Conservation (phyloP, 2,888 invertebrate genomes). For the Nycteola revayana region DNA sequence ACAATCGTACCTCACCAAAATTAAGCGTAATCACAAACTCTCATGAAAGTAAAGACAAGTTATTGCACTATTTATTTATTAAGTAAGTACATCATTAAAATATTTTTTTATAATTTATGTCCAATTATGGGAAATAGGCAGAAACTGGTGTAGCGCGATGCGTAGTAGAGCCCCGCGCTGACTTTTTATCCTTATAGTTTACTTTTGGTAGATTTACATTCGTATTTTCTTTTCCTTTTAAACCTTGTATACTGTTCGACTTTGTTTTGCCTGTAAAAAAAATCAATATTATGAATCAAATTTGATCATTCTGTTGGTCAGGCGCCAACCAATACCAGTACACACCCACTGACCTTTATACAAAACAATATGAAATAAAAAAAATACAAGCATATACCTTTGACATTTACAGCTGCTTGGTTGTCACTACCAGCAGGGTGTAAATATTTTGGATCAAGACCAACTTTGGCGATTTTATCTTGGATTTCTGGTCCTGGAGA, state of each 20-base stretch:
- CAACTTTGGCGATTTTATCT: conserved; percentile 41
- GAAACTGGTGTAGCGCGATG: conserved; percentile 70
- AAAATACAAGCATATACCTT: conserved; percentile 49
- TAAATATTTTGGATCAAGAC: conserved; percentile 70
- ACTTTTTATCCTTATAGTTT: conserved; percentile 69
- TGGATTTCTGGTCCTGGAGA: conserved; percentile 44
- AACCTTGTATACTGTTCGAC: too few species aligned
- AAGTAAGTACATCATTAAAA: conserved; percentile 6
- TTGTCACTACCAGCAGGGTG: conserved; percentile 54
- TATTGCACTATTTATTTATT: conserved; percentile 18
- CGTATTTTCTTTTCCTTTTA: conserved; percentile 66
- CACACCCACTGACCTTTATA: too few species aligned
- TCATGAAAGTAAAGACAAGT: too few species aligned
- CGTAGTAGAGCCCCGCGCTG: conserved; percentile 48
- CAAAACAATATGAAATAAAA: too few species aligned
- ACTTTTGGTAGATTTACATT: conserved; percentile 63
- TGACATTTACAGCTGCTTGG: conserved; percentile 28
- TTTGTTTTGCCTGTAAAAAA: too few species aligned
- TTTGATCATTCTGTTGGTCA: too few species aligned
- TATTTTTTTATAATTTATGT: too few species aligned
- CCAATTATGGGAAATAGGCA: conserved; percentile 70
- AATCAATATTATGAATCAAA: too few species aligned
- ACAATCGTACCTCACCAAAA: too few species aligned
- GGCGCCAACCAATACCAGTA: too few species aligned
- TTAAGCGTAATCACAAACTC: too few species aligned